Conservation (phyloP, 1,140 invertebrate genomes). For the Caenorhabditis brenneri region DNA sequence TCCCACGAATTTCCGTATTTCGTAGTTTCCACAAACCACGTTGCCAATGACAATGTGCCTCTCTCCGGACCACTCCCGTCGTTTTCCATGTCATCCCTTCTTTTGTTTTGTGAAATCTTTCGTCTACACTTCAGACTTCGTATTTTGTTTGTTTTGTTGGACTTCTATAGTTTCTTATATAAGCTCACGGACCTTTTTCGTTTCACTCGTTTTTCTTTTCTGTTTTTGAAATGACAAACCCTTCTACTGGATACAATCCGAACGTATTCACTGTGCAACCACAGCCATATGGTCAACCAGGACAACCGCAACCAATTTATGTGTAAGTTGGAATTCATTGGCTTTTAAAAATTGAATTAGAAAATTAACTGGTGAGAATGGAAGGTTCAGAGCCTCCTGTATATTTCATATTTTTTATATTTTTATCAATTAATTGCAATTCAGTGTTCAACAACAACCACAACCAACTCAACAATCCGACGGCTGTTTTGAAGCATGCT, state of each 20-base stretch:
- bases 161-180: not conserved
- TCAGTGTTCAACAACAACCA: not conserved
- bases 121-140: not conserved
- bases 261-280: not conserved
- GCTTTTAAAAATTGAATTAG: not conserved
- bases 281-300: not conserved
- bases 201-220: not conserved
- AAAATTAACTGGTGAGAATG: not conserved
- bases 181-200: not conserved
- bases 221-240: not conserved
- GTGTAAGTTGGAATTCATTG: not conserved
- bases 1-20: not conserved
- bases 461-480: not conserved
- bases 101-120: not conserved
- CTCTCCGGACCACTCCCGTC: no score
- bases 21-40: conserved; percentile 10
- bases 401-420: no score
- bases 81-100: not conserved
- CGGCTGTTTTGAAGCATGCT: not conserved
- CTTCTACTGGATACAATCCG: not conserved
- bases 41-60: not conserved
- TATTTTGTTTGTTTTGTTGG: not conserved
- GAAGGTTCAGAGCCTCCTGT: no score
- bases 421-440: not conserved
- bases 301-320: conserved; percentile 9